Base-by-base conservation (phyloP, 2,888 invertebrate species). In the Netelia melanura region DNA sequence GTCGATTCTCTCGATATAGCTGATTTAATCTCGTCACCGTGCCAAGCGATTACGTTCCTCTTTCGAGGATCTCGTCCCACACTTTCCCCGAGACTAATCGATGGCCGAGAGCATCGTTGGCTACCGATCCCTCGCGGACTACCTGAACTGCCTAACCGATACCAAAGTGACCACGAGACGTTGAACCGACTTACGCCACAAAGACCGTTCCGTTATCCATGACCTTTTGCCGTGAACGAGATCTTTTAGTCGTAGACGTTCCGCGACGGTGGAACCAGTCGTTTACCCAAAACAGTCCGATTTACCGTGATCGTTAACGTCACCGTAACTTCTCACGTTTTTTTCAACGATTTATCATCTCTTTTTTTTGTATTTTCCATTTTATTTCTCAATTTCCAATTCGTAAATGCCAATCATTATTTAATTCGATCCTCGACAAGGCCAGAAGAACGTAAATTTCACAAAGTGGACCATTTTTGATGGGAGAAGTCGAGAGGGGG, bases 151-250 rank as follows among this genome's bases (percentile, higher is more conserved):
- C 14, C 23, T 48, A 62, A 43, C 52, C 64, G 56, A 56, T 79
- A 71, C 61, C 78, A 21, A 70, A 71, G 21, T 74, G 30, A 30
- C 81, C 52, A 11, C 44, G 44, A 74, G 77, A 48, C 81, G 77
- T 84, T 84, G 72, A 81, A 81, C 74, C 81, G 48, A 9, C 68
- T 67, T 77, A 5, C 14, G 21, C 64, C 10, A 56, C 72, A 67
- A 74, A 61, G 52, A 58, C 23, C 62, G 23, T 81, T 77, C 77
- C 84, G 81, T 81, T 84, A 84, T 74, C 81, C 81, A 48, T 81
- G 77, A 84, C 81, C 77, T 81, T 62, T 76, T 56, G 54, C 6
- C 58, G 70, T 56, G 38, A 84, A 84, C 79, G 79, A 83, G 74
- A 83, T 54, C 62, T 21, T 30, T 71, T 58, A 43, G 25, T 48